Base-by-base conservation (phyloP, 1,140 invertebrate species). In the Drosophila lini region DNA sequence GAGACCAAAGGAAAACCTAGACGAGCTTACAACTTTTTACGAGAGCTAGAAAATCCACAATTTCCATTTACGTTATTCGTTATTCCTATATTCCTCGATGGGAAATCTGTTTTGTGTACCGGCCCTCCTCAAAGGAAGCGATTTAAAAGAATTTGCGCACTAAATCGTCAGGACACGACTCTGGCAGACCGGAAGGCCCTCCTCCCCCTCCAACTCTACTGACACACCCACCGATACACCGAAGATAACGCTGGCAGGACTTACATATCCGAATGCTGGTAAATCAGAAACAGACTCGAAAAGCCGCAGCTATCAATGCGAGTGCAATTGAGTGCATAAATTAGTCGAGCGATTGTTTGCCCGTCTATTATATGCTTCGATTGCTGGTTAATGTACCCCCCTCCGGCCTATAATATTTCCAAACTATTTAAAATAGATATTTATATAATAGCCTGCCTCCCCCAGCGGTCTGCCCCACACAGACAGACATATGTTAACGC, bases 1-100 rank as follows among this genome's bases (percentile, higher is more conserved):
- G 55, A 89, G 85, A 89, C 85, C 85, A 89, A 89, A 80, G 58
- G 50, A 71, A 76, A 78, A 89, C 77, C 74, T 85, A 75, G 80
- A 81, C 84, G 84, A 89, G 84, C 84, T 89, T 89, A 89, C 59
- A 89, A 77, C 71, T 77, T 69, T 78, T 36, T 62, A 75, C 47
- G 44, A 55, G 45, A 69, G 47, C 34, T 56, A 65, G 64, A 58
- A 48, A 55, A 56, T 58, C 60, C 58, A 28, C 31, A 63, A 57
- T 36, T 60, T 69, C 41, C 28, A 50, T 64, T 74, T 75, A 34
- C 22, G 22, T 22, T 22, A 22, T 19, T 19, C 40, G 52, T 57
- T 75, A 44, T 22, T 41, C 16, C 44, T 4, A 38, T 53, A 44
- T 25, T 47, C 34, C 44, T 34, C 13, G 11, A 75, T 57, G 9